These are phyloP conservation scores for Tenualosa thibaudeaui DNA, from an alignment of 2,797 vertebrate genomes.

Conservation along the genomic window DNA sequence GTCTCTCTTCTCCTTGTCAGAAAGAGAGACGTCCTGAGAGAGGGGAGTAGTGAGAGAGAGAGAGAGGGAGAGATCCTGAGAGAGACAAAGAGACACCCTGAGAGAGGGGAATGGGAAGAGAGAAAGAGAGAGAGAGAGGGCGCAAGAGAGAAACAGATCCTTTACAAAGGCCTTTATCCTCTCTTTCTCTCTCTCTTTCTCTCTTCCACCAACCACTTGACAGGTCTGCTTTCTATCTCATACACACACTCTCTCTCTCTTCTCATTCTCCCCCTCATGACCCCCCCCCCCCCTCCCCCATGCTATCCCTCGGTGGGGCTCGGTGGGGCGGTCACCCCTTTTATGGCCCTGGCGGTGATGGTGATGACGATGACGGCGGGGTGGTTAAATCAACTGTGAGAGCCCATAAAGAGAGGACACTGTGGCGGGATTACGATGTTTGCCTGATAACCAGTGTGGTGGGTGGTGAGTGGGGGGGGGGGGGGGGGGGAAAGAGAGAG, in stretches of 20 bases:
- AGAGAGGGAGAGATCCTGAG: background rate
- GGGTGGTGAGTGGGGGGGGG: slow-evolving; percentile 49
- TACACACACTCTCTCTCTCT: background rate
- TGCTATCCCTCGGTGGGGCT: background rate
- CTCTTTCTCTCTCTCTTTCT: background rate
- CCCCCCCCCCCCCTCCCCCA: background rate
- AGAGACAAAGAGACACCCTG: background rate
- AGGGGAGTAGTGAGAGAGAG: background rate
- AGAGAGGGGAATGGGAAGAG: background rate
- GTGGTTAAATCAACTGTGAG: slow-evolving; percentile 75
- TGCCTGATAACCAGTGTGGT: slow-evolving; percentile 77
- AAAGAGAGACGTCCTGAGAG: background rate
- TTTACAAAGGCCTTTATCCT: background rate
- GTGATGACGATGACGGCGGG: slow-evolving; percentile 10
- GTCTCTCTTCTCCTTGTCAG: background rate
- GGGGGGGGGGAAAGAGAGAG: slow-evolving; percentile 36
- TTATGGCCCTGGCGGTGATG: slow-evolving; percentile 35
- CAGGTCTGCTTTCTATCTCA: background rate
- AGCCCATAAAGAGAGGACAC: slow-evolving; percentile 84
- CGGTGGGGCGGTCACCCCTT: slow-evolving; percentile 34
- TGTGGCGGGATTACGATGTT: slow-evolving; percentile 88
- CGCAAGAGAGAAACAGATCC: background rate
- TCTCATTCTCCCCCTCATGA: background rate
- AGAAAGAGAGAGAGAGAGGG: background rate
- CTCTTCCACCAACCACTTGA: background rate